Evolutionary conservation across 2,113 vertebrate genomes (phyloP).

Genomic region (Glaucidium brasilianum): DNA sequence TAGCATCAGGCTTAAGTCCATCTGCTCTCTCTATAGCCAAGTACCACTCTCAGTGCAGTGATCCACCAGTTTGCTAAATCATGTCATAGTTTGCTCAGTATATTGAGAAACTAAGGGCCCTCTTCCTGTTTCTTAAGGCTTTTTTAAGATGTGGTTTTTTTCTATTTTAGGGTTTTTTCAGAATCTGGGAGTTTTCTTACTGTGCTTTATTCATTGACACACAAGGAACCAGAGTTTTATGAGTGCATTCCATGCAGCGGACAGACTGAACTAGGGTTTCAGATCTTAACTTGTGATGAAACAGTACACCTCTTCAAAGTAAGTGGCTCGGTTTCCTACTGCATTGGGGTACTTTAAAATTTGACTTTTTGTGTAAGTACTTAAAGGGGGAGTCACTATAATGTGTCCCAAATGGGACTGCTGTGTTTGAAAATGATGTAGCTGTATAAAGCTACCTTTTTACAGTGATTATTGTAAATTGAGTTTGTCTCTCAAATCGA

Average conservation of each 20-base stretch:
- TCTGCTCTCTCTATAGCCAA: neutral
- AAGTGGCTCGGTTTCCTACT: slow-evolving; percentile 45
- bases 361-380: neutral
- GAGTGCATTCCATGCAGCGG: slow-evolving; percentile 76
- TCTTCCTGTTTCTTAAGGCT: neutral
- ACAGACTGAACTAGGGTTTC: slow-evolving; percentile 78
- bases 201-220: slow-evolving; percentile 85
- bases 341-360: neutral
- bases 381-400: neutral
- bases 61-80: neutral
- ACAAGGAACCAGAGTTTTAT: slow-evolving; percentile 91
- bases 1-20: neutral
- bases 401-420: neutral
- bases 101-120: neutral
- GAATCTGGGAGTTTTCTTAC: slow-evolving; percentile 86
- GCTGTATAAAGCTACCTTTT: neutral
- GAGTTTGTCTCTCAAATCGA: neutral
- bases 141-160: neutral
- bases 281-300: slow-evolving; percentile 83
- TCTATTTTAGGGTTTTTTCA: slow-evolving; percentile 80
- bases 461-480: neutral
- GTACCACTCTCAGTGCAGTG: neutral
- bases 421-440: neutral
- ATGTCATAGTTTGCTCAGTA: neutral
- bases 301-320: slow-evolving; percentile 86